Percentiles rank a stretch among this genome's conserved stretches.
Evolutionary conservation across 2,888 invertebrate species (phyloP).

Genomic region (Phragmatobia fuliginosa): DNA sequence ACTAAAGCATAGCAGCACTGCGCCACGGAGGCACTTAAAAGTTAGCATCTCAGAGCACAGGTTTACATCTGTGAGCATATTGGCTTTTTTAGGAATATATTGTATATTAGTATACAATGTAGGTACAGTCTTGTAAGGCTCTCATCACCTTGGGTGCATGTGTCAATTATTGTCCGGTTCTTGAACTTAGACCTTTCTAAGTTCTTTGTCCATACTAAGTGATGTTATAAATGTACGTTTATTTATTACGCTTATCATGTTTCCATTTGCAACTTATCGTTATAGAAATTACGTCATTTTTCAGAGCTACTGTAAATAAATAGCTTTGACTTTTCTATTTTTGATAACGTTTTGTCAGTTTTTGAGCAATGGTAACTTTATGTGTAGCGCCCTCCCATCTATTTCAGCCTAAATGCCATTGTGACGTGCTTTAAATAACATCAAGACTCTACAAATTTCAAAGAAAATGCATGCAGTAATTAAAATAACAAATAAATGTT

Average conservation of each 20-base stretch:
- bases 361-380: neutral
- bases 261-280: neutral
- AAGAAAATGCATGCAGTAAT: neutral
- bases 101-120: neutral
- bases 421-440: neutral
- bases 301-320: neutral
- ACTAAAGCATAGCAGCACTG: no score
- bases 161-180: neutral
- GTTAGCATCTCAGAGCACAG: neutral
- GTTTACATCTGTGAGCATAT: neutral
- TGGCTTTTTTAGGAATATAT: neutral
- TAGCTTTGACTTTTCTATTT: neutral
- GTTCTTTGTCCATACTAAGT: neutral
- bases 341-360: neutral
- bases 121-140: neutral
- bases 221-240: neutral
- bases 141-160: neutral
- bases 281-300: neutral
- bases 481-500: no score
- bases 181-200: neutral
- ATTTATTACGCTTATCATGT: neutral
- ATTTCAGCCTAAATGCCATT: neutral
- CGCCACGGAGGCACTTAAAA: no score
- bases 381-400: neutral
- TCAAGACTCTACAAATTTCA: neutral